phyloP scores from a whole-genome alignment of 2,888 invertebrate genomes.

The Abscondita cerata region DNA sequence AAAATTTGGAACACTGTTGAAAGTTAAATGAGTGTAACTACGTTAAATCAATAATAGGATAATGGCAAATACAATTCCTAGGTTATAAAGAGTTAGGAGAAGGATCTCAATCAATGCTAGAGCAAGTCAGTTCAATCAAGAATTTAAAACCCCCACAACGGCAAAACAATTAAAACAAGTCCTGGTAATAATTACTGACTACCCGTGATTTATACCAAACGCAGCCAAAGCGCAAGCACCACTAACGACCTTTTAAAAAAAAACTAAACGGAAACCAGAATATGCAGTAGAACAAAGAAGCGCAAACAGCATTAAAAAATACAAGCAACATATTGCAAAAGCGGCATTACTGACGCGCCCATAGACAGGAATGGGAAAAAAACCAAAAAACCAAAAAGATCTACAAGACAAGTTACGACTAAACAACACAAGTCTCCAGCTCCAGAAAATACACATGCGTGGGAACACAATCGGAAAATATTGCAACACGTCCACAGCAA shows the following conservation, averaged over 20 bases:
- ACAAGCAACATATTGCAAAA: slow-evolving; percentile 38
- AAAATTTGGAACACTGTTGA: too few species aligned
- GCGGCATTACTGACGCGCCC: slow-evolving; percentile 51
- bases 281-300: slow-evolving; percentile 36
- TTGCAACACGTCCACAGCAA: neutral
- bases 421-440: slow-evolving; percentile 1
- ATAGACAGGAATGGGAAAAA: slow-evolving; percentile 34
- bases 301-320: slow-evolving; percentile 20
- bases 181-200: slow-evolving; percentile 53
- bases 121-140: slow-evolving; percentile 46
- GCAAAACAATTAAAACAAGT: slow-evolving; percentile 46
- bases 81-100: slow-evolving; percentile 39
- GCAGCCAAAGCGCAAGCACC: slow-evolving; percentile 50
- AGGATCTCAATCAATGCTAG: slow-evolving; percentile 47
- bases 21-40: too few species aligned
- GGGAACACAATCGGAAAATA: neutral
- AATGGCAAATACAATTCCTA: slow-evolving; percentile 52
- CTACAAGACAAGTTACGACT: neutral
- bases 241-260: slow-evolving; percentile 46
- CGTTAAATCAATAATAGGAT: too few species aligned
- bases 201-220: slow-evolving; percentile 49
- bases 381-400: slow-evolving; percentile 3
- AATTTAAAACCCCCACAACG: slow-evolving; percentile 43
- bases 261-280: slow-evolving; percentile 43
- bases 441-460: neutral